These are phyloP conservation scores for Callimorpha dominula DNA, from an alignment of 2,888 invertebrate genomes.

Conservation along the genomic window DNA sequence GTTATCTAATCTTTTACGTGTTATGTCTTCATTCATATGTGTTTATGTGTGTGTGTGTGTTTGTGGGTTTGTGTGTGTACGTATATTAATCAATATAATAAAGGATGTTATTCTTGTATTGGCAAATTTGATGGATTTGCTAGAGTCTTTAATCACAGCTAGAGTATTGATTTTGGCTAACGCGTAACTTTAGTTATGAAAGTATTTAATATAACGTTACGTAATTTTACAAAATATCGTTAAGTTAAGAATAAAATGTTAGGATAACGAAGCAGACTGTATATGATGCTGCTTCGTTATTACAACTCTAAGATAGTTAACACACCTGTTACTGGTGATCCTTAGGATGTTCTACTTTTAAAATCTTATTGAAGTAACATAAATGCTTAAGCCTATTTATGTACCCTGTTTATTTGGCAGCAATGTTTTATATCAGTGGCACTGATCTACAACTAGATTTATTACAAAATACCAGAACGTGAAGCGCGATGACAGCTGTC, in stretches of 20 bases:
- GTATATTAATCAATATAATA: background rate
- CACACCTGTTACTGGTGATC: background rate
- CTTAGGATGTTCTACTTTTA: background rate
- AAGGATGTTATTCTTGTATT: background rate
- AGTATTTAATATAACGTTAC: slow-evolving; percentile 23
- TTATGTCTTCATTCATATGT: background rate
- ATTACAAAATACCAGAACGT: slow-evolving; percentile 31
- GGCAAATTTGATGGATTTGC: background rate
- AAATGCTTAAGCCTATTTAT: background rate
- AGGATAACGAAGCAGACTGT: background rate
- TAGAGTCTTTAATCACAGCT: background rate
- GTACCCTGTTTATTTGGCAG: background rate
- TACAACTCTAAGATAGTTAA: too few relatives aligned
- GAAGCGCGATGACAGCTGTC: slow-evolving; percentile 62
- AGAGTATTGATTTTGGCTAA: slow-evolving; percentile 20
- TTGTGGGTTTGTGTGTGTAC: background rate
- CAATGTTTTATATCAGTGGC: background rate
- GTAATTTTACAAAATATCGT: slow-evolving; percentile 1
- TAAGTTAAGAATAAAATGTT: background rate
- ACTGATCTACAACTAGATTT: slow-evolving; percentile 19
- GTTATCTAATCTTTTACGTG: slow-evolving; percentile 1
- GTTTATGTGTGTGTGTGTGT: background rate
- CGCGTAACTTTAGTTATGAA: slow-evolving; percentile 20
- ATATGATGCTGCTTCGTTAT: background rate
- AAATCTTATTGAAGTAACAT: background rate